These are phyloP conservation scores for Drosophila sturtevanti DNA, from an alignment of 1,140 invertebrate species.

Conservation along the genomic window DNA sequence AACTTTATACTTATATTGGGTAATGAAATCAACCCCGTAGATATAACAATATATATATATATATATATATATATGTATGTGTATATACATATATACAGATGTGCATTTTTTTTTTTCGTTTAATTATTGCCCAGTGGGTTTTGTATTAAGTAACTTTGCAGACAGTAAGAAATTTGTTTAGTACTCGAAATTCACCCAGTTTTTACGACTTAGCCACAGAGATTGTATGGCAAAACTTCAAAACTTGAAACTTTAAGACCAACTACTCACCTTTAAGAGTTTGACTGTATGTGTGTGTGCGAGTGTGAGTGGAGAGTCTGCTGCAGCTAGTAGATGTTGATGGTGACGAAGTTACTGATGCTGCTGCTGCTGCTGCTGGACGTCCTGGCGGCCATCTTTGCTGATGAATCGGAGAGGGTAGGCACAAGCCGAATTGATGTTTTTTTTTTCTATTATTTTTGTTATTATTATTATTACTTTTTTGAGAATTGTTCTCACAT, in stretches of 20 bases:
- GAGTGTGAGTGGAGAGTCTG: conserved; percentile 28
- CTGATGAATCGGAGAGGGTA: conserved; percentile 34
- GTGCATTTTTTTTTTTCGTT: background rate
- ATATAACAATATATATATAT: no score
- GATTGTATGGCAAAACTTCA: conserved; percentile 18
- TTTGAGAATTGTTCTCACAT: conserved; percentile 14
- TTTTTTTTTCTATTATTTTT: conserved; percentile 56
- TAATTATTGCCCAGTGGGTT: background rate
- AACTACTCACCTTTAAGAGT: conserved; percentile 70
- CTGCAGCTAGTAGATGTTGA: conserved; percentile 51
- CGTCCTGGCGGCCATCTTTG: conserved; percentile 78
- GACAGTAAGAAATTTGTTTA: conserved; percentile 14
- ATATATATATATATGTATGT: no score
- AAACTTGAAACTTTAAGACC: conserved; percentile 56
- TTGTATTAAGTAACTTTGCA: conserved; percentile 2
- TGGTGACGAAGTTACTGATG: conserved; percentile 27
- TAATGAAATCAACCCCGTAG: no score
- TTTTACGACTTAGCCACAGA: conserved; percentile 63
- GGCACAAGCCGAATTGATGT: conserved; percentile 34
- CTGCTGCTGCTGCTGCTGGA: conserved; percentile 24
- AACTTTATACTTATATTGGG: no score
- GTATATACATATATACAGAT: no score
- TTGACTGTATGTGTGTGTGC: conserved; percentile 30
- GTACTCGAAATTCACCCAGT: conserved; percentile 44
- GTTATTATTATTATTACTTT: conserved; percentile 70